A percentile compares a stretch with the other conserved stretches of the same genome.
Evolutionary conservation across 1,140 invertebrate genomes (phyloP).

Genomic region (Pachypeltis micranthus): DNA sequence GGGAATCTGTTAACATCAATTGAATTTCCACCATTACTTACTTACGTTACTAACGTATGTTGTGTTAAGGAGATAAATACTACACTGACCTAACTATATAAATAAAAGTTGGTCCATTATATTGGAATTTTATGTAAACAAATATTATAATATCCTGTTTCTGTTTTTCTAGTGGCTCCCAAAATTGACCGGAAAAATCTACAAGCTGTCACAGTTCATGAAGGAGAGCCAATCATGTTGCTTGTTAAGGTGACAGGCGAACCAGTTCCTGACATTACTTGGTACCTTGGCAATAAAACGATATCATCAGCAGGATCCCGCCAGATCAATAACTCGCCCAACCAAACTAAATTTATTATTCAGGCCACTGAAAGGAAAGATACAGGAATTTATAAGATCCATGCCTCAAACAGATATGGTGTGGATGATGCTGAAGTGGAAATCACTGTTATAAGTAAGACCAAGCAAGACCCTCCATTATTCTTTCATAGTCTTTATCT

Average conservation of each 20-base stretch:
- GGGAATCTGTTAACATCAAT: too few species aligned
- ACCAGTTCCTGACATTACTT: constrained; percentile 66
- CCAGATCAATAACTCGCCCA: constrained; percentile 70
- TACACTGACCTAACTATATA: too few species aligned
- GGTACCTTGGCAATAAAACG: constrained; percentile 51
- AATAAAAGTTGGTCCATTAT: not conserved
- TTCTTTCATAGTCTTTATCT: too few species aligned
- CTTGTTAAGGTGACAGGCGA: constrained; percentile 77
- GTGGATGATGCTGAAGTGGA: constrained; percentile 81
- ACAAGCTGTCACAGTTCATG: constrained; percentile 59
- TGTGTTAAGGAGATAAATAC: too few species aligned
- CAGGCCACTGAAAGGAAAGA: constrained; percentile 72
- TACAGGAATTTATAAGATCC: constrained; percentile 74
- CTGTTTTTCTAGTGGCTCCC: constrained; percentile 62
- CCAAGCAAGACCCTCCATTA: too few species aligned
- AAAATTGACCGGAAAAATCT: constrained; percentile 79
- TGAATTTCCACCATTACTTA: too few species aligned
- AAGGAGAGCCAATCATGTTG: constrained; percentile 71
- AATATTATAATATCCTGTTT: constrained; percentile 7
- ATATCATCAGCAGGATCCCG: constrained; percentile 37
- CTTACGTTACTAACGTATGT: too few species aligned
- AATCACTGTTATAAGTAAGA: constrained; percentile 79
- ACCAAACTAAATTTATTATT: constrained; percentile 74
- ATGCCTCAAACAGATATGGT: constrained; percentile 74
- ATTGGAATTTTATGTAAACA: not conserved